phyloP scores from a whole-genome alignment of 2,797 vertebrate species.

The Craterocephalus amniculus region DNA sequence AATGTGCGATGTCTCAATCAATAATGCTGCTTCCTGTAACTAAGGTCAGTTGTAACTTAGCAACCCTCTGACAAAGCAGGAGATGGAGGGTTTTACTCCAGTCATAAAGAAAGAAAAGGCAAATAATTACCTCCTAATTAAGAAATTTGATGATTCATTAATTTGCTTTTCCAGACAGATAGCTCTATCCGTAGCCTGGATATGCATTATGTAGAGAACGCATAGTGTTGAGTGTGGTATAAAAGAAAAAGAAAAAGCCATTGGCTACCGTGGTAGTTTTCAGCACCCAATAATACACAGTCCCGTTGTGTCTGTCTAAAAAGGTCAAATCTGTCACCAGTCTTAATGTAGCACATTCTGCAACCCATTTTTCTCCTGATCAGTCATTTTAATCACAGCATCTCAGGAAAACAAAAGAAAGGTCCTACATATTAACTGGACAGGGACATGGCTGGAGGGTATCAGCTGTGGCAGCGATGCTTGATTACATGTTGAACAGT shows the following conservation, averaged over 20 bases:
- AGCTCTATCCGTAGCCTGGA: slow-evolving; percentile 25
- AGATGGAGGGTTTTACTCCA: slow-evolving; percentile 18
- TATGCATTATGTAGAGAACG: slow-evolving; percentile 29
- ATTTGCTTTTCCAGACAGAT: slow-evolving; percentile 36
- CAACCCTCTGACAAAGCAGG: slow-evolving; percentile 22
- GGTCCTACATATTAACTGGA: not conserved
- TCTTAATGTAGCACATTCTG: slow-evolving; percentile 31
- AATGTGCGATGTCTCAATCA: not conserved
- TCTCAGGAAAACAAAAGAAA: slow-evolving; percentile 22
- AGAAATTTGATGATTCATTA: slow-evolving; percentile 50
- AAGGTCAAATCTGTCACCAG: slow-evolving; percentile 64
- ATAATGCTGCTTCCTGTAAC: slow-evolving; percentile 11
- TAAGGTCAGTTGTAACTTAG: slow-evolving; percentile 13
- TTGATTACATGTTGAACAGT: slow-evolving; percentile 29
- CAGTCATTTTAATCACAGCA: slow-evolving; percentile 28
- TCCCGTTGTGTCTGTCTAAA: slow-evolving; percentile 47
- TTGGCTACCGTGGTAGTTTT: slow-evolving; percentile 41
- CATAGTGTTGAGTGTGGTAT: slow-evolving; percentile 12
- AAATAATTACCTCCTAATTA: slow-evolving; percentile 65
- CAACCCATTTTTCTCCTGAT: slow-evolving; percentile 22
- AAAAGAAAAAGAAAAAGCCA: slow-evolving; percentile 27
- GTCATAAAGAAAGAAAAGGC: slow-evolving; percentile 23
- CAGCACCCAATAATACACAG: slow-evolving; percentile 50
- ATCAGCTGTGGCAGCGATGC: slow-evolving; percentile 24
- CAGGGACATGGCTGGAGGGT: slow-evolving; percentile 12